Evolutionary conservation across 1,140 invertebrate genomes (phyloP), one percentile per base, ranked within the genome.

Genomic region (Diprion similis): DNA sequence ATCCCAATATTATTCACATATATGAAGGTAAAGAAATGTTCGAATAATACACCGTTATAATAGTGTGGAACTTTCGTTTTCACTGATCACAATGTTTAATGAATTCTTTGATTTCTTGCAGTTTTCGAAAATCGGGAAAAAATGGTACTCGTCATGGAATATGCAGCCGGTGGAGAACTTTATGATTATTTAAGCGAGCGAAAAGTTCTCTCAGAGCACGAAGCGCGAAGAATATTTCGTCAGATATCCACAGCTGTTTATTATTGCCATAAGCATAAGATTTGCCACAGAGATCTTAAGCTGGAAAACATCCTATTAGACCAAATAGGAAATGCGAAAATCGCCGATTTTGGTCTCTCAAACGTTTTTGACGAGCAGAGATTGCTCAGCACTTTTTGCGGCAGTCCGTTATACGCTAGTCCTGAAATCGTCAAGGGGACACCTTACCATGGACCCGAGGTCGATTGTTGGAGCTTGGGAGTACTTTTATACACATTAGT

Each of bases 81-180:
- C 68, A 46, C 17, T 11, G 24, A 71, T 70, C n/a, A 11, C 24
- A 37, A n/a, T 68, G 6, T 72, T 48, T 11, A 73, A 59, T 48
- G 48, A 68, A 59, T 37, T 73, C 45, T 68, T 45, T 64, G 11
- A 73, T 19, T 37, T 71, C 13, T 72, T 75, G 77, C 87, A 99
- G 98, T 99, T 77, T 99, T 99, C 90, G 98, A 99, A 90, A 99
- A 99, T 89, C 94, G 95, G 80, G 97, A 99, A 87, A 98, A 99
- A 90, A 99, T 99, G 92, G 98, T 99, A 74, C 90, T 99, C 68
- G 98, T 99, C 10, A 99, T 99, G 98, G 98, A 99, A 89, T 99
- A 99, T 87, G 98, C 98, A 68, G 95, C 95, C 73, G 98, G 98
- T 68, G 98, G 98, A 75, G 98, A 99, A 89, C 90, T 99, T 1